phyloP scores from a whole-genome alignment of 2,797 vertebrate genomes.

The Enteromius fasciolatus region DNA sequence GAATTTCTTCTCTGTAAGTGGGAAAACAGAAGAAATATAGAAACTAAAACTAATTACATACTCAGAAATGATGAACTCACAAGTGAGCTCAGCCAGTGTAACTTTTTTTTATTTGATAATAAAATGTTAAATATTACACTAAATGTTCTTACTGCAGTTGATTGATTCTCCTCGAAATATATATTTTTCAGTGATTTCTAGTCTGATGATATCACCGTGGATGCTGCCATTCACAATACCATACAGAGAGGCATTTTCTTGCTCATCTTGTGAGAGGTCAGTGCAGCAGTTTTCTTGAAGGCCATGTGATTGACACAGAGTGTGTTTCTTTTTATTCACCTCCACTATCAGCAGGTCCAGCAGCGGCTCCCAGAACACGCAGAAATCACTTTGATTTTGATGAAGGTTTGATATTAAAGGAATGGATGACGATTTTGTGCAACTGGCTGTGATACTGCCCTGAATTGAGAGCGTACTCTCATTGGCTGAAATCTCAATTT shows the following conservation, averaged over 20 bases:
- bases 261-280: accelerated
- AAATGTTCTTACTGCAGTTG: conserved; percentile 71
- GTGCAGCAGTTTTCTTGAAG: conserved; percentile 69
- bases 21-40: conserved; percentile 15
- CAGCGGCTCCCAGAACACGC: conserved; percentile 76
- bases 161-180: accelerated
- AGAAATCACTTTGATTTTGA: conserved; percentile 50
- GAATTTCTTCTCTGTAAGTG: conserved; percentile 62
- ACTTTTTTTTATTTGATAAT: too few relatives aligned
- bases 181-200: conserved; percentile 6
- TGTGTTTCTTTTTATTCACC: conserved; percentile 42
- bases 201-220: background rate
- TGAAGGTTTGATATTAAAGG: background rate
- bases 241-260: accelerated
- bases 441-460: conserved; percentile 67
- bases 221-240: conserved; percentile 61
- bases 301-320: conserved; percentile 62
- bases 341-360: conserved; percentile 72
- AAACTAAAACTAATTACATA: background rate
- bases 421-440: background rate
- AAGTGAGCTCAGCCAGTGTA: background rate
- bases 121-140: background rate
- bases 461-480: conserved; percentile 63
- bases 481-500: conserved; percentile 66
- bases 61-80: background rate